These are phyloP conservation scores for Microtus agrestis DNA, from an alignment of 2,797 vertebrate species.

Conservation along the genomic window DNA sequence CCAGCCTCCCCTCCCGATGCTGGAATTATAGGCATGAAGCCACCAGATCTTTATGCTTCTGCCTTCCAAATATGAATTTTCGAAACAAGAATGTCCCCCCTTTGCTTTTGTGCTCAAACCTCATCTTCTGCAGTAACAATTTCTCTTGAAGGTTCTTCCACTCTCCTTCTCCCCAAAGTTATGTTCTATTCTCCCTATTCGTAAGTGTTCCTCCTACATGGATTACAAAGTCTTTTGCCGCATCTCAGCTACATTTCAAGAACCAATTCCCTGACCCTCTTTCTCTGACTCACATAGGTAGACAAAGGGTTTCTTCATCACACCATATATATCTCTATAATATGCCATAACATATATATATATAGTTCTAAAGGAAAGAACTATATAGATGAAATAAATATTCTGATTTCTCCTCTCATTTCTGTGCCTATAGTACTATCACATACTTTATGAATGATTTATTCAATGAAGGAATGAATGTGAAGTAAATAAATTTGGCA, in stretches of 20 bases:
- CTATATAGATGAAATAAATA: neutral
- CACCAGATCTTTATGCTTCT: neutral
- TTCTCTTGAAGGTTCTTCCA: neutral
- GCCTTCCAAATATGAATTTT: neutral
- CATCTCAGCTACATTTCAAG: neutral
- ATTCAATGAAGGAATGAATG: neutral
- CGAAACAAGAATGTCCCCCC: conserved; percentile 11
- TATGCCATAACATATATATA: too few species aligned
- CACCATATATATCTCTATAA: too few species aligned
- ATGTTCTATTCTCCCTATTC: neutral
- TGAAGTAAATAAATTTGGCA: neutral
- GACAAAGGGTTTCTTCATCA: neutral
- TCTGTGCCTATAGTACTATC: neutral
- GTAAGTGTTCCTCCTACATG: neutral
- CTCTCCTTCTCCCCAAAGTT: neutral
- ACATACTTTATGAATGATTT: neutral
- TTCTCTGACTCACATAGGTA: neutral
- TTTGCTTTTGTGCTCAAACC: neutral
- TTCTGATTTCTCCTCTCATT: neutral
- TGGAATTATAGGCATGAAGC: neutral
- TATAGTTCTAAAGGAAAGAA: neutral
- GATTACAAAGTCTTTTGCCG: neutral
- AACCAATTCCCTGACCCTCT: neutral
- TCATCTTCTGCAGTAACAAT: neutral
- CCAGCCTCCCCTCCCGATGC: neutral